phyloP scores from a whole-genome alignment of 2,888 invertebrate genomes.

The Euplagia quadripunctaria region DNA sequence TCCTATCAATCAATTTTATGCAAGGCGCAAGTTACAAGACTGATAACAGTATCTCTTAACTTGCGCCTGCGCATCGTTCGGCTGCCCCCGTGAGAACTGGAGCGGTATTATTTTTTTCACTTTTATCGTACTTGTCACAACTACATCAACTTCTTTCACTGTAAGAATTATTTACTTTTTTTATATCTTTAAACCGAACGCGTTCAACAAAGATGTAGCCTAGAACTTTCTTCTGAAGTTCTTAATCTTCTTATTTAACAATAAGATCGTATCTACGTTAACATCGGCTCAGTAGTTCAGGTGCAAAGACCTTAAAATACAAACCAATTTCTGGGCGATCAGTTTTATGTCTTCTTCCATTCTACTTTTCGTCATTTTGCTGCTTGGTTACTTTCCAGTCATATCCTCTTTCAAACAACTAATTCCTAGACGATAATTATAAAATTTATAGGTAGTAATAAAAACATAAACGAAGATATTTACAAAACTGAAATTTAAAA shows the following conservation, averaged over 20 bases:
- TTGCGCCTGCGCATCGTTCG: slow-evolving; percentile 37
- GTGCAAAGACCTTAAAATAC: too few species aligned
- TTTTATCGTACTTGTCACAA: slow-evolving; percentile 63
- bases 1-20: not conserved
- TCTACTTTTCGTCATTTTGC: not conserved
- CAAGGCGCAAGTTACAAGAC: not conserved
- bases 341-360: not conserved
- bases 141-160: not conserved
- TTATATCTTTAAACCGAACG: too few species aligned
- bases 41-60: slow-evolving; percentile 27
- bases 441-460: not conserved
- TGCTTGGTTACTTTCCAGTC: not conserved
- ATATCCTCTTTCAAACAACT: not conserved
- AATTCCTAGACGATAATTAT: not conserved
- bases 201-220: not conserved
- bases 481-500: not conserved
- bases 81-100: slow-evolving; percentile 74
- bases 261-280: not conserved
- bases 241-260: not conserved
- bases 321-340: too few species aligned
- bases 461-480: not conserved
- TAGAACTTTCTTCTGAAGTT: not conserved
- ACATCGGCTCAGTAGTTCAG: too few species aligned
- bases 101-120: slow-evolving; percentile 76
- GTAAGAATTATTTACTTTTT: too few species aligned